phyloP scores from a whole-genome alignment of 2,113 vertebrate genomes.

The Leptobrachium leishanense region DNA sequence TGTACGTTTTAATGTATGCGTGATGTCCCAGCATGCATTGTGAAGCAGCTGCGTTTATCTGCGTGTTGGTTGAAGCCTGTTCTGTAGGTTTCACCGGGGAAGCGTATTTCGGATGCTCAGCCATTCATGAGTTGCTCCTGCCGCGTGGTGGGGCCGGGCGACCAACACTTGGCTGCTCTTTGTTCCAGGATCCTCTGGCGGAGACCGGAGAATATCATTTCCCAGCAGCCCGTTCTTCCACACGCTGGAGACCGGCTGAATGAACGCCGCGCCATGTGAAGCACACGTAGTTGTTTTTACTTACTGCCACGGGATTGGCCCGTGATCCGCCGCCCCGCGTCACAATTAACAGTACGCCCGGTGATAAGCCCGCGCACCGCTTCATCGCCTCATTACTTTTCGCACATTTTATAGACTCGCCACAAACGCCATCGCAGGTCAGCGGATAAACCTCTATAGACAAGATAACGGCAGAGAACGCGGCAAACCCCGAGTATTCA shows the following conservation, averaged over 20 bases:
- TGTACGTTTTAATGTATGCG: too few relatives aligned
- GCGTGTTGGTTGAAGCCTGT: conserved; percentile 22
- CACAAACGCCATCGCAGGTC: too few relatives aligned
- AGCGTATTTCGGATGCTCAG: background rate
- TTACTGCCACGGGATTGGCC: background rate
- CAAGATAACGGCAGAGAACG: too few relatives aligned
- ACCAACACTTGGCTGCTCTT: background rate
- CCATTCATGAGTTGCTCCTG: background rate
- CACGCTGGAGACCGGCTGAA: conserved; percentile 19
- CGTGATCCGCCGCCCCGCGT: background rate
- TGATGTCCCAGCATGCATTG: conserved; percentile 19
- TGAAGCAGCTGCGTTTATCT: background rate
- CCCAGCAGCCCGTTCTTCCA: conserved; percentile 21
- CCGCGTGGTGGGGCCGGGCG: background rate
- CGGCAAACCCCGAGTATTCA: too few relatives aligned
- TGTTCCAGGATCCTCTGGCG: conserved; percentile 46
- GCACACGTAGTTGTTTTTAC: conserved; percentile 1
- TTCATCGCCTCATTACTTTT: background rate
- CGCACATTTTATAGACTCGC: too few relatives aligned
- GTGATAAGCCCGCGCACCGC: background rate
- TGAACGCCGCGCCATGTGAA: background rate
- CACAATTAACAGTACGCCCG: background rate
- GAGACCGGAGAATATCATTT: conserved; percentile 49
- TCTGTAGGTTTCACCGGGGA: background rate
- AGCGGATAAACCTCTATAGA: too few relatives aligned